A percentile compares a stretch with the other conserved stretches of the same genome.
These are phyloP conservation scores for Endomychus coccineus DNA, from an alignment of 2,888 invertebrate species.

Conservation along the genomic window DNA sequence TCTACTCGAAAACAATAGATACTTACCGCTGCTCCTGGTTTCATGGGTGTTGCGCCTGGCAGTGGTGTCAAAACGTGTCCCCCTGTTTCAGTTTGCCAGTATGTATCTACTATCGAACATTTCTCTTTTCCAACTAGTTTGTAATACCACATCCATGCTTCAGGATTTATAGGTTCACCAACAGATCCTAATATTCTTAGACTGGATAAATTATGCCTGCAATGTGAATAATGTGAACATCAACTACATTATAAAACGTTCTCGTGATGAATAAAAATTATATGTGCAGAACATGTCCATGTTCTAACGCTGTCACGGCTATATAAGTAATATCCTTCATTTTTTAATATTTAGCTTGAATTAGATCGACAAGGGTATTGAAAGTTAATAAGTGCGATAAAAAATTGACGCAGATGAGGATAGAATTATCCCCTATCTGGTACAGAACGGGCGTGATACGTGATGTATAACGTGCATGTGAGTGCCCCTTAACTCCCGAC, in stretches of 20 bases:
- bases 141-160: constrained; percentile 97
- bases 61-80: constrained; percentile 94
- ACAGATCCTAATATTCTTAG: constrained; percentile 89
- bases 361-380: no score
- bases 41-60: constrained; percentile 94
- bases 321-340: no score
- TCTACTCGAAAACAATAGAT: background rate
- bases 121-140: constrained; percentile 69
- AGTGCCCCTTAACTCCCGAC: no score
- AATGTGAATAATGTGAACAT: constrained; percentile 18
- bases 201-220: constrained; percentile 57
- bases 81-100: constrained; percentile 99
- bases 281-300: background rate
- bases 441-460: no score
- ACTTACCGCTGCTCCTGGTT: constrained; percentile 95
- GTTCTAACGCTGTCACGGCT: no score
- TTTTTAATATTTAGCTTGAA: no score
- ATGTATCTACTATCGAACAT: constrained; percentile 95
- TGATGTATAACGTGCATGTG: no score
- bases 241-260: background rate
- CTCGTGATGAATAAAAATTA: background rate
- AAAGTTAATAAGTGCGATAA: no score
- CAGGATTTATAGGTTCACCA: constrained; percentile 98
- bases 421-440: no score
- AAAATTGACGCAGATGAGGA: no score